phyloP scores from a whole-genome alignment of 2,797 vertebrate species.

The Sternarchorhynchus goeldii region DNA sequence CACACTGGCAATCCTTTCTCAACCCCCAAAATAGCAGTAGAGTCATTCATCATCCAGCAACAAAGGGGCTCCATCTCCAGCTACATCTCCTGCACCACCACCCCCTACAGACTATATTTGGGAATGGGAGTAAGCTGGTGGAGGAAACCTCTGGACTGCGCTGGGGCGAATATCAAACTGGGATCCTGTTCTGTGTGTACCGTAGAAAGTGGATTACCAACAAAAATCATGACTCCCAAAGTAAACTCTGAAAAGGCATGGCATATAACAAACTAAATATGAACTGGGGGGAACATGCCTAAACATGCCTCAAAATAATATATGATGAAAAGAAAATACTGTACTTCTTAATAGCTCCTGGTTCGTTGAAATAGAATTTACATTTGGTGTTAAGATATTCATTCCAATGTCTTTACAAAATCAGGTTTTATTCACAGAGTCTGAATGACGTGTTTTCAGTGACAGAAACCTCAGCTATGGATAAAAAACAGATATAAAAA shows the following conservation, averaged over 20 bases:
- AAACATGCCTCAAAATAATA: background rate
- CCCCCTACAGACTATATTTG: conserved; percentile 40
- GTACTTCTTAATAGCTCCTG: too few relatives aligned
- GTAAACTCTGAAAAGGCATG: background rate
- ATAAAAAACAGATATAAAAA: background rate
- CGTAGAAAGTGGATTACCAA: background rate
- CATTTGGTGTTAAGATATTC: too few relatives aligned
- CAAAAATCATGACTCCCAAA: background rate
- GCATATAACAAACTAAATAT: background rate
- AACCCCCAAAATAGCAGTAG: conserved; percentile 54
- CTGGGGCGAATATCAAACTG: background rate
- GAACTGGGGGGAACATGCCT: background rate
- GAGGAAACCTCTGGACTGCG: conserved; percentile 15
- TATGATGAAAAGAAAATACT: too few relatives aligned
- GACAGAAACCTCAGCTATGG: background rate
- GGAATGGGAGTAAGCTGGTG: conserved; percentile 20
- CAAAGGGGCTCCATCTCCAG: conserved; percentile 42
- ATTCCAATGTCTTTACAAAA: too few relatives aligned
- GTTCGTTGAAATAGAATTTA: too few relatives aligned
- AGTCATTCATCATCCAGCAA: conserved; percentile 52
- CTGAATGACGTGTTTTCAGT: background rate
- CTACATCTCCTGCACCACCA: conserved; percentile 41
- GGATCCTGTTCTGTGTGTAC: background rate
- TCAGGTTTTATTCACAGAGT: background rate
- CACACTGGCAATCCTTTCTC: conserved; percentile 53